A percentile compares a stretch with the other conserved stretches of the same genome.
phyloP scores from a whole-genome alignment of 37 sponge, comb jelly and placozoan species.

The Chondrilla cf. caribensis region DNA sequence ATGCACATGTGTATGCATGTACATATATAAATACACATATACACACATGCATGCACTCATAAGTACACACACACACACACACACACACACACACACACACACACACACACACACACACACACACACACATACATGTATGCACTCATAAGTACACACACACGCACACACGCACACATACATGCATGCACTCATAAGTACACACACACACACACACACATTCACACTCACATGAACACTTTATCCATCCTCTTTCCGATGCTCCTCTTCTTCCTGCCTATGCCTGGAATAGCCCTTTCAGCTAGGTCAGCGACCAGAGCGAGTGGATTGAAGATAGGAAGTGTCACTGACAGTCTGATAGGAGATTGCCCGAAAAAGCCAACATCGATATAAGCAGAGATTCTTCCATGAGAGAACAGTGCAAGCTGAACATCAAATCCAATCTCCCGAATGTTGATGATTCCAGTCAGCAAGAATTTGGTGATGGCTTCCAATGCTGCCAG shows the following conservation, averaged over 20 bases:
- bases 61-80: not conserved
- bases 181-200: not conserved
- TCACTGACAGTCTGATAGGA: not conserved
- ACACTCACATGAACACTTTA: not conserved
- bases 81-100: not conserved
- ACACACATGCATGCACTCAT: not conserved
- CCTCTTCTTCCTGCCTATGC: slow-evolving; percentile 4
- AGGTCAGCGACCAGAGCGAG: slow-evolving; percentile 1
- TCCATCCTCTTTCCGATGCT: not conserved
- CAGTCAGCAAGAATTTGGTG: not conserved
- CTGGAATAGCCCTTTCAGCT: not conserved
- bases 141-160: not conserved
- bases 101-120: not conserved
- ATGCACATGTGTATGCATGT: too few relatives aligned
- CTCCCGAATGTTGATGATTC: slow-evolving; percentile 15
- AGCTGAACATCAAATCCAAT: slow-evolving; percentile 19
- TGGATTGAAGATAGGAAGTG: not conserved
- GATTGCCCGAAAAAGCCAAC: not conserved
- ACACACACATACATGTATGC: too few relatives aligned
- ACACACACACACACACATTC: not conserved
- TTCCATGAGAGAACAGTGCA: not conserved
- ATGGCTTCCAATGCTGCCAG: not conserved
- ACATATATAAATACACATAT: not conserved
- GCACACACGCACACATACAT: not conserved
- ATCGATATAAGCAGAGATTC: not conserved